Evolutionary conservation across 92 coral and sea anemone species (phyloP), one percentile per base, ranked within the genome.

Genomic region (Zoanthus sansibaricus): DNA sequence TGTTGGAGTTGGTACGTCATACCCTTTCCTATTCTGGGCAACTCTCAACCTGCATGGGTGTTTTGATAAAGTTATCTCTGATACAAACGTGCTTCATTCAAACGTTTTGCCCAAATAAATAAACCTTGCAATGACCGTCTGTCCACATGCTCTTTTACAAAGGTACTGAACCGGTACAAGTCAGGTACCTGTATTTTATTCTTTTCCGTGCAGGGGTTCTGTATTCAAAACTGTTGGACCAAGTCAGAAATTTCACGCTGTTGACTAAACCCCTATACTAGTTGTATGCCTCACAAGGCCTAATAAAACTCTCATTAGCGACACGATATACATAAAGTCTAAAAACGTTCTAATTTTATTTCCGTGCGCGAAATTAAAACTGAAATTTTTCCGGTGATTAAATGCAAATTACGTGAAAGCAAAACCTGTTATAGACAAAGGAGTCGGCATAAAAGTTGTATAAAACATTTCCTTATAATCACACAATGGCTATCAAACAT

Each of bases 351-450:
- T 21, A 11, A 44, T 47, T 80, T 67, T 18, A 20, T 42, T 80
- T 66, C 85, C 58, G 2, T 45, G 32, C 1, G 32, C 12, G 42
- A 21, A 5, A 44, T 37, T 13, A n/a, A 5, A 62, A 18, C 31
- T 37, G 2, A 49, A 7, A 76, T 30, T 67, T 44, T 66, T 32
- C 44, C 14, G 4, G 25, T 52, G 49, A 20, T 66, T 46, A 21
- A 18, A 45, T n/a, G 61, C 47, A 14, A 7, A 66, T 45, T 25
- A 66, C 47, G 21, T 80, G 20, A 61, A 44, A 66, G 2, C 8
- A 66, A 80, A 80, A 80, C 85, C 85, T 80, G 85, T 48, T 64
- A 7, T 20, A 71, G 85, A 64, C 85, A 80, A 80, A 80, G 66
- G 62, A 64, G 20, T 59, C 54, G 7, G 37, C 31, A 45, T 15